Percentiles rank a stretch among this genome's conserved stretches.
Conservation (phyloP, 2,113 vertebrate genomes). For the Megaceryle maxima region DNA sequence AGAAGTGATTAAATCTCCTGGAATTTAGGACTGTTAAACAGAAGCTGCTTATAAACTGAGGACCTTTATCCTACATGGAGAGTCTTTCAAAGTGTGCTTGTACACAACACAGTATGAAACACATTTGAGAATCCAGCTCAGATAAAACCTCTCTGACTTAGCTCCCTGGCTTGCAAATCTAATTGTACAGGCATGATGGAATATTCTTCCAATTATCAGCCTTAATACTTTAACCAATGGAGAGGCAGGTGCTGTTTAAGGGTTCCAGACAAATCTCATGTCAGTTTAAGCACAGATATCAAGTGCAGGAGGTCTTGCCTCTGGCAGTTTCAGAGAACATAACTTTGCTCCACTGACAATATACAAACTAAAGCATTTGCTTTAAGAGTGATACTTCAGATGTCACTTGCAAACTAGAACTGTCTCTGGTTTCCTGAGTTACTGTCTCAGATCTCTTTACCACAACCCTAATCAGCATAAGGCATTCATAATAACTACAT, state of each 20-base stretch:
- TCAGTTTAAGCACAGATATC: accelerated
- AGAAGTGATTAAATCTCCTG: background rate
- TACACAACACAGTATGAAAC: background rate
- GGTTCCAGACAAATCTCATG: background rate
- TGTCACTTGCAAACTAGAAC: background rate
- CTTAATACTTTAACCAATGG: background rate
- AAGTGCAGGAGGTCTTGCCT: background rate
- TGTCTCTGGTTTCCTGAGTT: background rate
- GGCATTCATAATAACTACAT: background rate
- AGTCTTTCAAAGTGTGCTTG: background rate
- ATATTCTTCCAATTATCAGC: background rate
- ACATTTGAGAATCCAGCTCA: background rate
- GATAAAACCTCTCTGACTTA: background rate
- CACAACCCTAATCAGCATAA: background rate
- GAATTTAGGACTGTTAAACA: background rate
- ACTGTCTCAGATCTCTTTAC: background rate
- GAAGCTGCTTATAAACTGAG: background rate
- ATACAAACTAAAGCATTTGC: background rate
- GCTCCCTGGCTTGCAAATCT: background rate
- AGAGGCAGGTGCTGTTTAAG: background rate
- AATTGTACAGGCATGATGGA: background rate
- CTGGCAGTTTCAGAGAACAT: background rate
- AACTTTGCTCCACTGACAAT: background rate
- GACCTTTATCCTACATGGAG: background rate
- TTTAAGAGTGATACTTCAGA: background rate